Evolutionary conservation across 2,797 vertebrate genomes (phyloP), one percentile per base, ranked within the genome.

Genomic region (Emydoidea blandingii): DNA sequence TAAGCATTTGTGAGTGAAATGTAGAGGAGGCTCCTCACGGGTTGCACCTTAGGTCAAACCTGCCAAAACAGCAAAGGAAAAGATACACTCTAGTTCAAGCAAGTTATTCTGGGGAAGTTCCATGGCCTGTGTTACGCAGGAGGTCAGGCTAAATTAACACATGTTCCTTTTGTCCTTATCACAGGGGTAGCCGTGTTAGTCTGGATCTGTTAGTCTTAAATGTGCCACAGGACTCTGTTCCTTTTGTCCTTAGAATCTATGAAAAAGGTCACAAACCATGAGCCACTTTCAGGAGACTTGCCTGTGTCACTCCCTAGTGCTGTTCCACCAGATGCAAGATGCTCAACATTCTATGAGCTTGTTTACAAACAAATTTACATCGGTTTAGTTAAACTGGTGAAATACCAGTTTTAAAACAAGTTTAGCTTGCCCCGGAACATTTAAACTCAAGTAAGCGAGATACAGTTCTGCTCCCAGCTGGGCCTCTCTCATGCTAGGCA

Each of bases 391-490:
- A 49, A 49, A 49, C 74, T 49, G 74, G 44, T 29, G 25, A 47
- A 78, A 78, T 6, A 7, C 8, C 81, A 57, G 50, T 25, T n/a
- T 3, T 11, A 37, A 0, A 0, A 0, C 78, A 18, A 23, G 79
- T 76, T 79, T n/a, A 34, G 83, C 83, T 62, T 2, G 37, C 6
- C 59, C 76, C 12, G 78, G n/a, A 41, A 37, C n/a, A 72, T 84
- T 78, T 44, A 4, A 76, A 56, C 78, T 54, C 80, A 31, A 19
- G 2, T 0, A 7, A 53, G 56, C 1, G 3, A 21, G n/a, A 37
- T n/a, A 49, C 74, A 41, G 37, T 41, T 37, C 44, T 49, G 29
- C 29, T 49, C 44, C 74, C 44, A 47, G 25, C 12, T 44, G 5
- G 23, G 27, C 21, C 41, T 76, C 72, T 76, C 41, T 29, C 5